Conservation (phyloP, 2,113 vertebrate genomes). For the Camelus dromedarius region DNA sequence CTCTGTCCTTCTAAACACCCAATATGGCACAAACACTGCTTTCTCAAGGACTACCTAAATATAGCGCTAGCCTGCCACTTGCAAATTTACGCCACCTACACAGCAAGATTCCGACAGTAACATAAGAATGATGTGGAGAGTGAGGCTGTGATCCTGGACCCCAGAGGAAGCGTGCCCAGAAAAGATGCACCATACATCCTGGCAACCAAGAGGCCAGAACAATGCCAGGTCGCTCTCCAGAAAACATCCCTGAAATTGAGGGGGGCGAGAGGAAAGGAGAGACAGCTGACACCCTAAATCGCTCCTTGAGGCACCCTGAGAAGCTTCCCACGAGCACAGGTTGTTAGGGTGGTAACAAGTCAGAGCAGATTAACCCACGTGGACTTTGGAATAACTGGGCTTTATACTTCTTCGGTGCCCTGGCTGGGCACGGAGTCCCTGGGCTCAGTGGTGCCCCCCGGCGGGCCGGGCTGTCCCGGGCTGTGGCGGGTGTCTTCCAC, state of each 20-base stretch:
- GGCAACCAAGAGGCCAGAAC: constrained; percentile 36
- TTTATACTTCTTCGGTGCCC: constrained; percentile 75
- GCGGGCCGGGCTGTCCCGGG: constrained; percentile 73
- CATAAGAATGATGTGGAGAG: not conserved
- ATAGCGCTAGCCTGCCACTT: not conserved
- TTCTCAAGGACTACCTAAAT: not conserved
- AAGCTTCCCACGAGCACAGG: not conserved
- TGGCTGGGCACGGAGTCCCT: constrained; percentile 75
- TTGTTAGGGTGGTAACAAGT: constrained; percentile 41
- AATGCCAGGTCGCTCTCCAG: not conserved
- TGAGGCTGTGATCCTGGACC: not conserved
- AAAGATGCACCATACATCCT: not conserved
- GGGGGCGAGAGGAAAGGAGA: not conserved
- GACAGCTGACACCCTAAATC: not conserved
- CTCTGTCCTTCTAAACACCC: not conserved
- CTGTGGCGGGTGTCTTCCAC: constrained; percentile 36
- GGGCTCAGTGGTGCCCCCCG: constrained; percentile 63
- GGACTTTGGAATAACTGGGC: constrained; percentile 65
- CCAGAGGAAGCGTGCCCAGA: not conserved
- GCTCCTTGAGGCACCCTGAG: not conserved
- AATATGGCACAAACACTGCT: not conserved
- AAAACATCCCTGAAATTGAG: not conserved
- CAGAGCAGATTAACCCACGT: constrained; percentile 76
- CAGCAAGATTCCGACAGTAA: not conserved
- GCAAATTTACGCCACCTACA: not conserved